Conservation (phyloP, 1,140 invertebrate genomes). For the Lanistes nyassanus region DNA sequence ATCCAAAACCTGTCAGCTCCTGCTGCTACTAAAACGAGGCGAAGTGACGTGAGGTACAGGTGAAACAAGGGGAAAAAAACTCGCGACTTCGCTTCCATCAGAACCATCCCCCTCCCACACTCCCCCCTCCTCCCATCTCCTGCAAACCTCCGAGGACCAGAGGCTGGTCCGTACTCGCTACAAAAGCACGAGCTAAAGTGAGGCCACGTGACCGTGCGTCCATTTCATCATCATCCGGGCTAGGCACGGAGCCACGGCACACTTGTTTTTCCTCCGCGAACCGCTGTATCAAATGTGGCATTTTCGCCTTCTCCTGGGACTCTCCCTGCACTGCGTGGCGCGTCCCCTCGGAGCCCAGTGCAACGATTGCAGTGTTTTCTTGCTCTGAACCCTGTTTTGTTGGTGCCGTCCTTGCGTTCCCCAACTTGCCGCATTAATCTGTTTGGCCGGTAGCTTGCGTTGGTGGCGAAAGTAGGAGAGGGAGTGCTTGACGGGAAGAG, state of each 20-base stretch:
- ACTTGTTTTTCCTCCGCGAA: too few species aligned
- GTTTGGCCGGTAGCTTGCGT: not conserved
- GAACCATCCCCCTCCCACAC: not conserved
- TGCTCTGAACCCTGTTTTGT: not conserved
- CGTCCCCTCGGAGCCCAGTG: not conserved
- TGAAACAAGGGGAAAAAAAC: too few species aligned
- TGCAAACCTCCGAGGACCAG: not conserved
- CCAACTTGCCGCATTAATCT: constrained; percentile 9
- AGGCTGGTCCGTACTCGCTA: too few species aligned
- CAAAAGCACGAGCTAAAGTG: too few species aligned
- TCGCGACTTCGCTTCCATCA: not conserved
- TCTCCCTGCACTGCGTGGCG: not conserved
- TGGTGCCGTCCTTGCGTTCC: not conserved
- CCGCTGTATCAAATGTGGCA: constrained; percentile 10
- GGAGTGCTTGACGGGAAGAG: too few species aligned
- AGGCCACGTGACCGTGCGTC: too few species aligned
- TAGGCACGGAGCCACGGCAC: too few species aligned
- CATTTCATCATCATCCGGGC: too few species aligned
- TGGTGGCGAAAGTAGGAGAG: too few species aligned
- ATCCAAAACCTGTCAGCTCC: too few species aligned
- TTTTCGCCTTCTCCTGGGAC: not conserved
- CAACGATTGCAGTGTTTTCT: constrained; percentile 9
- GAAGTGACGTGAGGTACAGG: too few species aligned
- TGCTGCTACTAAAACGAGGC: too few species aligned
- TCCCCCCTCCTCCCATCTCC: not conserved